A percentile compares a stretch with the other conserved stretches of the same genome.
Evolutionary conservation across 1,140 invertebrate genomes (phyloP).

Genomic region (Heliconius nattereri): DNA sequence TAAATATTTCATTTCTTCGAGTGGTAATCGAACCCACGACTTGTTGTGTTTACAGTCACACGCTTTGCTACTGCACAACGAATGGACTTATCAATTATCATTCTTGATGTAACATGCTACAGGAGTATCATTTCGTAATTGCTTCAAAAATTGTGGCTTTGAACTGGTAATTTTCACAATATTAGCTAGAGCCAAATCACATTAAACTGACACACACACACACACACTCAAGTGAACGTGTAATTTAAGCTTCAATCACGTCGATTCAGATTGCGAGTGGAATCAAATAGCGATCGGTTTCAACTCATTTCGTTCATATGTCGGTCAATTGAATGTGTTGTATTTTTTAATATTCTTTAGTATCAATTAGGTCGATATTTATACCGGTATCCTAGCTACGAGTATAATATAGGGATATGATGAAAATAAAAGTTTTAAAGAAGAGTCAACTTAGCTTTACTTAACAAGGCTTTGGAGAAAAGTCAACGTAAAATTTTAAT

Average conservation of each 20-base stretch:
- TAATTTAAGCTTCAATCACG: slow-evolving; percentile 26
- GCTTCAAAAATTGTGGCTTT: background rate
- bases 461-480: too few species aligned
- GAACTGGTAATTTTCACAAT: background rate
- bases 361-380: background rate
- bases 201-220: background rate
- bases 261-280: slow-evolving; percentile 14
- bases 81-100: background rate
- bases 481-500: too few species aligned
- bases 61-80: too few species aligned
- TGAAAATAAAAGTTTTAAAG: too few species aligned
- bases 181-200: background rate
- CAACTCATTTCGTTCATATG: slow-evolving; percentile 36
- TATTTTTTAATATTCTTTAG: background rate
- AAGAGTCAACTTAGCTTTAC: too few species aligned
- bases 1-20: too few species aligned
- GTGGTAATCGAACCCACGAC: too few species aligned
- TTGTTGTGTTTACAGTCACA: too few species aligned
- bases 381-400: too few species aligned
- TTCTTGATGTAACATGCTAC: background rate
- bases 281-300: slow-evolving; percentile 35
- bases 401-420: too few species aligned
- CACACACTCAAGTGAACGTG: background rate
- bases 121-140: too few species aligned
- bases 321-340: slow-evolving; percentile 37